Conservation (phyloP, 2,113 vertebrate genomes). For the Cygnus atratus region DNA sequence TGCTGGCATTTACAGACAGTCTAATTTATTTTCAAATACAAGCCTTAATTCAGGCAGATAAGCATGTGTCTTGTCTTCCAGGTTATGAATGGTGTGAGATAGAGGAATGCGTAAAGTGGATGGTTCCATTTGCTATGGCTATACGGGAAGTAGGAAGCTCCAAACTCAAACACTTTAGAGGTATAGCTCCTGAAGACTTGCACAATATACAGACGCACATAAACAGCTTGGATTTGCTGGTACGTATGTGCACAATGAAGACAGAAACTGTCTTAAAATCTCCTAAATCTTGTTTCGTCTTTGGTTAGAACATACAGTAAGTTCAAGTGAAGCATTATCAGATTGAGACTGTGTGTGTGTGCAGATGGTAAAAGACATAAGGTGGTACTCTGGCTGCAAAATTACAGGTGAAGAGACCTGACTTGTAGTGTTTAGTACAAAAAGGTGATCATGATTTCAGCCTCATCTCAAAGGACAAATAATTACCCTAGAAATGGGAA, state of each 20-base stretch:
- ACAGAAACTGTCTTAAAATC: background rate
- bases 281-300: background rate
- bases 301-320: background rate
- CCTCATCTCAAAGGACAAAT: background rate
- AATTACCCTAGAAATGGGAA: background rate
- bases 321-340: background rate
- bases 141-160: constrained; percentile 85
- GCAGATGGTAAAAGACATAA: background rate
- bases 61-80: constrained; percentile 26
- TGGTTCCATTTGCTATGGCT: constrained; percentile 92
- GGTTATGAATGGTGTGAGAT: constrained; percentile 88
- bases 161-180: constrained; percentile 84
- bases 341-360: background rate
- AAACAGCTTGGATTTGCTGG: constrained; percentile 89
- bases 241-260: constrained; percentile 60
- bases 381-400: background rate
- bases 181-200: constrained; percentile 83
- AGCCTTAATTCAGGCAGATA: background rate
- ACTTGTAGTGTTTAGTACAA: background rate
- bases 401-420: background rate
- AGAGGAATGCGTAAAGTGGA: constrained; percentile 91
- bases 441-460: background rate
- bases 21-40: background rate
- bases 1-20: background rate
- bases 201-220: constrained; percentile 96